phyloP scores from a whole-genome alignment of 2,888 invertebrate species.

The Coronaproctus castanopsis region DNA sequence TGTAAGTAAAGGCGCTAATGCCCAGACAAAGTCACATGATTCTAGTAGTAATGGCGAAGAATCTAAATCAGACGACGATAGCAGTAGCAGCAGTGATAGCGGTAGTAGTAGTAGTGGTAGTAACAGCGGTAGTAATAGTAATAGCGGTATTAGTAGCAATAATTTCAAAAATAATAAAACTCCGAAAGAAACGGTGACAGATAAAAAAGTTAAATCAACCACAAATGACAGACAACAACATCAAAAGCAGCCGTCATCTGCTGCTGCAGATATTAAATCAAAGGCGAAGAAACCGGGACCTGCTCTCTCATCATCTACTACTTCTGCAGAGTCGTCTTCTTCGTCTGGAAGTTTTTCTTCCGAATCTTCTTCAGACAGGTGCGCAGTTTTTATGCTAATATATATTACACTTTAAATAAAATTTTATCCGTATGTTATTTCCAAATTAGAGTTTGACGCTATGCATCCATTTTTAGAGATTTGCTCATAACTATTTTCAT shows the following conservation, averaged over 20 bases:
- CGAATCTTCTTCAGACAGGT: constrained; percentile 5
- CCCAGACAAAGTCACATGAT: constrained; percentile 3
- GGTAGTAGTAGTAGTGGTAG: background rate
- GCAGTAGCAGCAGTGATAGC: background rate
- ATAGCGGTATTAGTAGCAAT: background rate
- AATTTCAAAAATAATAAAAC: no score
- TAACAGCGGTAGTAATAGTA: background rate
- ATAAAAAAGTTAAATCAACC: no score
- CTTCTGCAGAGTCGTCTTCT: constrained; percentile 6
- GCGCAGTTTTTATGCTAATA: no score
- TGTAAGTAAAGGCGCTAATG: no score
- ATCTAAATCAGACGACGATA: background rate
- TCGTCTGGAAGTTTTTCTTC: background rate
- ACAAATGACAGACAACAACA: no score
- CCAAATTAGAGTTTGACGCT: no score
- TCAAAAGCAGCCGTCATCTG: no score
- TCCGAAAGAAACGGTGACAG: no score
- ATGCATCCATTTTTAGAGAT: no score
- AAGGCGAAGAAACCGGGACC: constrained; percentile 16
- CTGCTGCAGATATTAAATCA: constrained; percentile 18
- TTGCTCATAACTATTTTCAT: no score
- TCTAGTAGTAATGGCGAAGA: background rate
- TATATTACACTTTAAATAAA: no score
- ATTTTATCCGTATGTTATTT: no score
- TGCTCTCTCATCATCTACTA: background rate